A percentile compares a stretch with the other conserved stretches of the same genome.
Evolutionary conservation across 2,888 invertebrate species (phyloP).

Genomic region (Timandra comae): DNA sequence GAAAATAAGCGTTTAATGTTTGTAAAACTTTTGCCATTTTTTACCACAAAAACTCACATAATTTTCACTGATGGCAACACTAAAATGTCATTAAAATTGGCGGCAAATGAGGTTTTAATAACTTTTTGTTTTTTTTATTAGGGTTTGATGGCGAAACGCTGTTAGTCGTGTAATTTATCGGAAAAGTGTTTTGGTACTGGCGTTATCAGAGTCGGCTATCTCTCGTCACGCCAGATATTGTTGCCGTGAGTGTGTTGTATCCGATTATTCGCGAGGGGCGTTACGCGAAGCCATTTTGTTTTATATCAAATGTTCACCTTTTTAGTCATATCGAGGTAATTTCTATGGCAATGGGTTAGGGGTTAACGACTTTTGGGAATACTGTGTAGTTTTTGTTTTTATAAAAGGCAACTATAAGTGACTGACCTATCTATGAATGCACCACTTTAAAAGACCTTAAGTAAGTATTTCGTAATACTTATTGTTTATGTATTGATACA

Average conservation of each 20-base stretch:
- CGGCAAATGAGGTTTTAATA: conserved; percentile 10
- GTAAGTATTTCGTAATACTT: no score
- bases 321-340: no score
- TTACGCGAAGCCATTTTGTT: conserved; percentile 13
- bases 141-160: conserved; percentile 6
- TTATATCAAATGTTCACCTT: no score
- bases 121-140: conserved; percentile 15
- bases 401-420: no score
- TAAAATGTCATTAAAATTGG: conserved; percentile 14
- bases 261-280: conserved; percentile 26
- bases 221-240: conserved; percentile 72
- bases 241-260: conserved; percentile 59
- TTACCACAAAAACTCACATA: conserved; percentile 6
- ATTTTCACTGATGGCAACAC: conserved; percentile 30
- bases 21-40: conserved; percentile 58
- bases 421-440: no score
- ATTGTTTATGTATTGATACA: no score
- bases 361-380: no score
- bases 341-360: no score
- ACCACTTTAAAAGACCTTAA: no score
- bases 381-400: no score
- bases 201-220: conserved; percentile 69
- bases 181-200: conserved; percentile 55
- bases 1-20: conserved; percentile 55
- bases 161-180: conserved; percentile 42